Evolutionary conservation across 2,113 vertebrate species (phyloP).

Genomic region (Origma solitaria): DNA sequence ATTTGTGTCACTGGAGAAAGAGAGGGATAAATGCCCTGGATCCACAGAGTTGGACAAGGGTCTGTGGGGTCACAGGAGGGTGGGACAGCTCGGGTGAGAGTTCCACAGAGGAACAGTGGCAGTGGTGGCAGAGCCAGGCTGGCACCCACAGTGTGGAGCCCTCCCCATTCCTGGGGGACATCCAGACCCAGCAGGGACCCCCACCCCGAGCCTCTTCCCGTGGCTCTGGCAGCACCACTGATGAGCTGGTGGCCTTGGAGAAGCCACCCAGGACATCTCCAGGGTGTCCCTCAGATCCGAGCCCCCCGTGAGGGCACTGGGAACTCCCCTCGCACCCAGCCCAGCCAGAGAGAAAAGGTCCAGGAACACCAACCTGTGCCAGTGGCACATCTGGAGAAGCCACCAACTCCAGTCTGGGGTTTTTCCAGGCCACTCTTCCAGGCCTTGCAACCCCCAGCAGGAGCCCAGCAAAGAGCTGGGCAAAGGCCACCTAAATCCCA

Average conservation of each 20-base stretch:
- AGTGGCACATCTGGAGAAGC: background rate
- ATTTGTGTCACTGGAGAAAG: background rate
- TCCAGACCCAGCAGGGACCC: background rate
- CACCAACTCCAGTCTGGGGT: accelerated
- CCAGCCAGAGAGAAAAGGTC: background rate
- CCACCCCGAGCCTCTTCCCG: background rate
- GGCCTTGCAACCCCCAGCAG: accelerated
- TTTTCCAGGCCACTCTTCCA: background rate
- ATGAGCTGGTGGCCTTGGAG: background rate
- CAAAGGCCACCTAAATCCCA: accelerated
- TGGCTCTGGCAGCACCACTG: background rate
- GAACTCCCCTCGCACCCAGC: background rate
- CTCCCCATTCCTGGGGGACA: background rate
- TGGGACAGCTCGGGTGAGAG: background rate
- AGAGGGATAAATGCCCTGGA: background rate
- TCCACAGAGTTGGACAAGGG: accelerated
- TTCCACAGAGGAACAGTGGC: background rate
- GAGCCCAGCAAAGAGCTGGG: background rate
- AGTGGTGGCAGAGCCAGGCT: background rate
- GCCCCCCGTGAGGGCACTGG: accelerated
- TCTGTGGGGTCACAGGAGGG: background rate
- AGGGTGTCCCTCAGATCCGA: accelerated
- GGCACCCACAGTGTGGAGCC: background rate
- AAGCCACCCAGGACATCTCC: background rate
- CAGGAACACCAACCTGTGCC: background rate